Base-by-base conservation (phyloP, 1,140 invertebrate genomes). In the Drosophila prosaltans region DNA sequence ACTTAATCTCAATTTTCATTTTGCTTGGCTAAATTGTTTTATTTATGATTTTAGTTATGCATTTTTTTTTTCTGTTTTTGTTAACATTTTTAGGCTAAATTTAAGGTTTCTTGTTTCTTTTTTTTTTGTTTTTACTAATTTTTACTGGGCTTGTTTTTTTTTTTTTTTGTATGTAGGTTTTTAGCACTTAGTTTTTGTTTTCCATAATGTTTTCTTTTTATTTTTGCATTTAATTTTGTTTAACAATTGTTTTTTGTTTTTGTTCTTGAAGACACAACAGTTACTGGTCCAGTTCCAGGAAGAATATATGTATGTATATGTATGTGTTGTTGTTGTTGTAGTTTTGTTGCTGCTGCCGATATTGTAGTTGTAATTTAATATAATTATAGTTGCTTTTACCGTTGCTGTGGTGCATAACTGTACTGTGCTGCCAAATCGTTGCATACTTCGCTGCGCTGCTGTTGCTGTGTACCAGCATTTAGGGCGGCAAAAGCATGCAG, bases 281-380 rank as follows among this genome's bases (percentile, higher is more conserved):
- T 92, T 92, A 88, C 91, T 92, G 91, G 91, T 92, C 91, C 91
- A 92, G 81, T 92, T 92, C 91, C 91, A 92, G 89, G 85, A 92
- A 92, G 88, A 91, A 86, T 80, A 66, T 72, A 40, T 64, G 63
- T 78, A 54, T 82, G 63, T 78, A 54, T 82, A 65, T 82, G 66
- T 81, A 70, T 81, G 63, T 65, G 57, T 74, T 48, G 72, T 67
- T 57, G 48, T 72, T 64, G 32, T 36, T 36, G 32, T 36, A 30
- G 28, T 65, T 55, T 41, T 48, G 55, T 55, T 73, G 62, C 70
- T 45, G 59, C 41, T 71, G 58, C 39, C 36, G 61, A 54, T 68
- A 11, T 51, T 71, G 21, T 62, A 58, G 39, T 65, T 54, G n/a
- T 2, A 32, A 2, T 74, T 24, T 59, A 24, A 40, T 60, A 16